Conservation (phyloP, 2,113 vertebrate genomes). For the Silurus glanis region DNA sequence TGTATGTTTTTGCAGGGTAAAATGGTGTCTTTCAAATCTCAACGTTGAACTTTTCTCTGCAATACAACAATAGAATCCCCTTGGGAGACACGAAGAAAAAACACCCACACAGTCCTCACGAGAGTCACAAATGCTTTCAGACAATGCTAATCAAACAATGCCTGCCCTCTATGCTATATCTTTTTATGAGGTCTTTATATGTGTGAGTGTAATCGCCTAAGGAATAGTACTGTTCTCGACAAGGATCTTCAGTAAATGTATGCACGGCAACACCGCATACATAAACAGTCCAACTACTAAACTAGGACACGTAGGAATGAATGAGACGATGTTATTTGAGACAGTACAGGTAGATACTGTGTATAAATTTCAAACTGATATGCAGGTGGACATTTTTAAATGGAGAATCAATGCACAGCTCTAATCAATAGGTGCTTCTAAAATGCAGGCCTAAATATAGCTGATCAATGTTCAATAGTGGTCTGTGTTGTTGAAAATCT, state of each 20-base stretch:
- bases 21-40: constrained; percentile 74
- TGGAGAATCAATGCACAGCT: constrained; percentile 23
- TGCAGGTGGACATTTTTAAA: not conserved
- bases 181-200: constrained; percentile 34
- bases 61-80: constrained; percentile 68
- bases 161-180: constrained; percentile 19
- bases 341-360: constrained; percentile 7
- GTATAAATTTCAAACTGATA: constrained; percentile 18
- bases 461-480: not conserved
- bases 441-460: constrained; percentile 32
- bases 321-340: not conserved
- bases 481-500: not conserved
- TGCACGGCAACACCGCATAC: constrained; percentile 25
- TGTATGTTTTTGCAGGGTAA: constrained; percentile 65
- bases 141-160: constrained; percentile 46
- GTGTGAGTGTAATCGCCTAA: constrained; percentile 34
- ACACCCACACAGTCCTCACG: constrained; percentile 68
- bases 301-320: constrained; percentile 1
- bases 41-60: constrained; percentile 67
- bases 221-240: constrained; percentile 41
- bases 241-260: constrained; percentile 34
- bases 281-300: constrained; percentile 23
- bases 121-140: constrained; percentile 57
- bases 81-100: constrained; percentile 62
- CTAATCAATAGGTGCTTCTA: constrained; percentile 23